These are phyloP conservation scores for Hippocampus abdominalis DNA, from an alignment of 2,113 vertebrate genomes.

Conservation along the genomic window DNA sequence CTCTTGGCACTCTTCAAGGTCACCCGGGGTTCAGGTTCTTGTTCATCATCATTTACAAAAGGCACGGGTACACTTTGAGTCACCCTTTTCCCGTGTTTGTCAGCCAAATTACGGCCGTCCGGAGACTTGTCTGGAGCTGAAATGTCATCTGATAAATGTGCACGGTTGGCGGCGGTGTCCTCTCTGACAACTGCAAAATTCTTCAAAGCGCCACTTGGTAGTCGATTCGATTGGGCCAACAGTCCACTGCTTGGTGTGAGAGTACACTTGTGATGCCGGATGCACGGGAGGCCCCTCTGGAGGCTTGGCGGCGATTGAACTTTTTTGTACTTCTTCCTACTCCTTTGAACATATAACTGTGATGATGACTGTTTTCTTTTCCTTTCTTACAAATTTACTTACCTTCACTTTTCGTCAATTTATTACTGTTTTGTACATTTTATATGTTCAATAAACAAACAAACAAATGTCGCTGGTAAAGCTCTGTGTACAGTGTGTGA, in stretches of 20 bases:
- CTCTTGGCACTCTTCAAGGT: conserved; percentile 59
- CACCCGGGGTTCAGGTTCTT: conserved; percentile 49
- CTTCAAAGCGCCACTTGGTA: conserved; percentile 74
- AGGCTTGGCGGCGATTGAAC: conserved; percentile 70
- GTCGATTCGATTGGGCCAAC: conserved; percentile 68
- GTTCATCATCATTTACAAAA: conserved; percentile 24
- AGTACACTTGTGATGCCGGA: conserved; percentile 62
- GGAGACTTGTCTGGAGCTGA: conserved; percentile 66
- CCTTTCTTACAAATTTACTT: no score
- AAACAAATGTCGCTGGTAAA: no score
- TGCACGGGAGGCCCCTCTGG: conserved; percentile 55
- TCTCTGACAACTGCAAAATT: conserved; percentile 62
- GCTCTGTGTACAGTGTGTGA: no score
- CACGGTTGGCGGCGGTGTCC: conserved; percentile 46
- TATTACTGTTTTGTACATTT: no score
- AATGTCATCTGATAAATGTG: conserved; percentile 75
- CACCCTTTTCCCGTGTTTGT: conserved; percentile 61
- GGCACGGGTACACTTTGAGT: conserved; percentile 32
- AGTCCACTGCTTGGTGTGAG: conserved; percentile 67
- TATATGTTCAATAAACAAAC: no score
- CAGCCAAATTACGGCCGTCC: conserved; percentile 29
- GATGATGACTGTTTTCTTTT: no score
- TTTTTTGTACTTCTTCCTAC: no score
- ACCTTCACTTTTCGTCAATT: no score
- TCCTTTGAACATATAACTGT: no score